Evolutionary conservation across 2,797 vertebrate species (phyloP).

Genomic region (Peromyscus aztecus): DNA sequence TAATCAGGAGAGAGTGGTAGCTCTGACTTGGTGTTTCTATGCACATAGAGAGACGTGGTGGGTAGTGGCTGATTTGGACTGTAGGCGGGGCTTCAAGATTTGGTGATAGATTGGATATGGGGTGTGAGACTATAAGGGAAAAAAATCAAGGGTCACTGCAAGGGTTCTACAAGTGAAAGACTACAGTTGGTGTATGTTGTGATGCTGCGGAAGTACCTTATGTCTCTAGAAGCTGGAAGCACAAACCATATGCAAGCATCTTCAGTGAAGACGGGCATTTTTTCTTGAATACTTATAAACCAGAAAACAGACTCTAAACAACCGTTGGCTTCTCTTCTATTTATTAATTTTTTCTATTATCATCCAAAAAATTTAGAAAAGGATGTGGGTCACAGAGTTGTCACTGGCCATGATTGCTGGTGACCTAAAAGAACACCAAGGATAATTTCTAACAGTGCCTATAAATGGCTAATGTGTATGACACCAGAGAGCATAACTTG

Average conservation of each 20-base stretch:
- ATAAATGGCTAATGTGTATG: background rate
- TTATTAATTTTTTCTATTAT: constrained; percentile 37
- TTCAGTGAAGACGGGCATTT: background rate
- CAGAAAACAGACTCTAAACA: background rate
- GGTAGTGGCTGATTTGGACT: background rate
- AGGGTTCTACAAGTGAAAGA: background rate
- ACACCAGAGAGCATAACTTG: background rate
- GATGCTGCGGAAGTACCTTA: background rate
- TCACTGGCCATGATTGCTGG: background rate
- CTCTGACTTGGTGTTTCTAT: background rate
- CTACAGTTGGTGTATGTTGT: background rate
- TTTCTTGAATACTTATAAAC: constrained; percentile 12
- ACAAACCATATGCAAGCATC: background rate
- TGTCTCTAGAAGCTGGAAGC: background rate
- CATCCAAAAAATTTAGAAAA: background rate
- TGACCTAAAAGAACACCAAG: background rate
- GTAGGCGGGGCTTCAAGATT: background rate
- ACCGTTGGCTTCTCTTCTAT: background rate
- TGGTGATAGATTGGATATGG: constrained; percentile 1
- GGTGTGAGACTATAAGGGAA: background rate
- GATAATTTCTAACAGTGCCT: background rate
- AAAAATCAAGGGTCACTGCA: background rate
- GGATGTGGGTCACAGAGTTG: background rate
- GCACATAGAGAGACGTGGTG: background rate
- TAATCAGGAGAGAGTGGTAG: background rate